Base-by-base conservation (phyloP, 2,113 vertebrate species). In the Origma solitaria region DNA sequence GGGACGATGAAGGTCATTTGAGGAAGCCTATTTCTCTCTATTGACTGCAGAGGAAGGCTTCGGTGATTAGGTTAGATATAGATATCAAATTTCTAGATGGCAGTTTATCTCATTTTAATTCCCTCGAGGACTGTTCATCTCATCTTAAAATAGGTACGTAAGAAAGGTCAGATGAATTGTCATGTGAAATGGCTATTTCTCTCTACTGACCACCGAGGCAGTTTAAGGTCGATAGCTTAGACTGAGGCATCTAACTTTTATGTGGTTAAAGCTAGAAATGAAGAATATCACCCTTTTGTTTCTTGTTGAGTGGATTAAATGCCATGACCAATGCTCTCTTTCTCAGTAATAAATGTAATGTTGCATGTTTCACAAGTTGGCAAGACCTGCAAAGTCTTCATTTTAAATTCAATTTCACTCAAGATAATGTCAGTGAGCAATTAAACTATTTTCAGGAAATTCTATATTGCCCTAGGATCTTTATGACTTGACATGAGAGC, bases 111-210 rank as follows among this genome's bases (percentile, higher is more conserved):
- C 40, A 86, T 93, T 95, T 93, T 83, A 77, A 88, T 73, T 81
- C 95, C 80, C 94, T 75, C 20, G 86, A 86, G 82, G 64, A 92
- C 80, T 58, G 38, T 88, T 94, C 68, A 54, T 83, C 76, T 94
- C 79, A 21, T 94, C 71, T 86, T 92, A 86, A 94, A 90, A 93
- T 83, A 83, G 23, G 68, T 95, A 94, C 76, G 80, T 86, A 70
- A 80, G 94, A 97, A 93, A 96, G 95, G 94, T 93, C 92, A 90
- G 82, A 81, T 66, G 79, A 93, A 95, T 92, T 90, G 76, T 86
- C 76, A 64, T 81, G 56, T 88, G 91, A 93, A 95, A 92, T 62
- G 22, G 35, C 60, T 77, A 3, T 83, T 92, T 86, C 68, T 86
- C 82, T 90, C 80, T 64, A 23, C 76, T 88, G 94, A 62, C 86